These are phyloP conservation scores for Minunthozetes semirufus DNA, from an alignment of 2,888 invertebrate species.

Conservation along the genomic window DNA sequence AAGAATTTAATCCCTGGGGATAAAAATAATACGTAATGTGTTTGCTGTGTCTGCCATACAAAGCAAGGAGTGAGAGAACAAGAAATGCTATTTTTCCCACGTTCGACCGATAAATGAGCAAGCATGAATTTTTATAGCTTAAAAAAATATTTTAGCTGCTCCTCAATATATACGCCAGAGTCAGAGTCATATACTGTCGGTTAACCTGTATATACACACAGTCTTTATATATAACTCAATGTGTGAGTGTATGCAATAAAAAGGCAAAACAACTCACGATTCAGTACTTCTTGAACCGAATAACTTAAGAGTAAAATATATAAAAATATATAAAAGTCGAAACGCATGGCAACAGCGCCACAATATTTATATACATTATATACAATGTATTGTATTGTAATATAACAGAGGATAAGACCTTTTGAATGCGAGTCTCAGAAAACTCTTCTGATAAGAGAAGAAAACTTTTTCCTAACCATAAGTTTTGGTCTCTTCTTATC, in stretches of 20 bases:
- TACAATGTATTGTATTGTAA: not conserved
- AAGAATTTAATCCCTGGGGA: slow-evolving; percentile 28
- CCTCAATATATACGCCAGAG: not conserved
- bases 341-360: slow-evolving; percentile 20
- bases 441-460: not conserved
- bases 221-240: too few relatives aligned
- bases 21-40: slow-evolving; percentile 10
- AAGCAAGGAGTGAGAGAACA: not conserved
- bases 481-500: not conserved
- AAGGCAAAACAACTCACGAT: slow-evolving; percentile 27
- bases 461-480: too few relatives aligned
- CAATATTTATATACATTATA: slow-evolving; percentile 7
- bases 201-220: slow-evolving; percentile 15
- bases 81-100: slow-evolving; percentile 26
- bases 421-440: not conserved
- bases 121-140: slow-evolving; percentile 17
- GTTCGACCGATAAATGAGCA: slow-evolving; percentile 14
- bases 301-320: slow-evolving; percentile 10
- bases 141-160: not conserved
- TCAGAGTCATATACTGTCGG: not conserved
- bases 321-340: not conserved
- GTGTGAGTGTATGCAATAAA: slow-evolving; percentile 8
- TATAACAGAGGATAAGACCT: not conserved
- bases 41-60: slow-evolving; percentile 10
- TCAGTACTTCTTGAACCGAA: slow-evolving; percentile 19